Percentiles rank a stretch among this genome's conserved stretches.
These are phyloP conservation scores for Tipula vernalis DNA, from an alignment of 2,888 invertebrate species.

Conservation along the genomic window DNA sequence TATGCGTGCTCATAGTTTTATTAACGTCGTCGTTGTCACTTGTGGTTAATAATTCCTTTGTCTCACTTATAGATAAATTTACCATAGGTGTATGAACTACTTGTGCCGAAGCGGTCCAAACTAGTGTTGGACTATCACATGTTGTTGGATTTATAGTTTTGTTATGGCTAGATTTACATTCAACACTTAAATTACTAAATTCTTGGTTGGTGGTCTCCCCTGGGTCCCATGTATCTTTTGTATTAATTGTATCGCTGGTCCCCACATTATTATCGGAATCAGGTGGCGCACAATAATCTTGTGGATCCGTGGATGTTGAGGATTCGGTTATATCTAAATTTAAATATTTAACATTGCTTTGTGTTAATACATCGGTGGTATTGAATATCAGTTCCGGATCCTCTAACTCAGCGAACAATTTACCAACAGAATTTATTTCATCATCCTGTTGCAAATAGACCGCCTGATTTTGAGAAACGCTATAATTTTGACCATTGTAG, in stretches of 20 bases:
- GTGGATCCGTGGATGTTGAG: not conserved
- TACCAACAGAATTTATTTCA: slow-evolving; percentile 43
- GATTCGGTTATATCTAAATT: not conserved
- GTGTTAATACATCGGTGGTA: slow-evolving; percentile 17
- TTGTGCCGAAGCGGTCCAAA: slow-evolving; percentile 19
- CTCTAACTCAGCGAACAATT: slow-evolving; percentile 61
- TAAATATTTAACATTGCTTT: slow-evolving; percentile 20
- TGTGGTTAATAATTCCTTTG: slow-evolving; percentile 7
- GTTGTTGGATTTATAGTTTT: slow-evolving; percentile 15
- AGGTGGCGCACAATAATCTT: not conserved
- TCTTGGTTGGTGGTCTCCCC: slow-evolving; percentile 36
- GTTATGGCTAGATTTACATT: slow-evolving; percentile 30
- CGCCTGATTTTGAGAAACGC: slow-evolving; percentile 83
- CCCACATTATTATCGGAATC: slow-evolving; percentile 20
- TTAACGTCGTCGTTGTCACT: slow-evolving; percentile 21
- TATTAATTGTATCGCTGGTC: slow-evolving; percentile 35
- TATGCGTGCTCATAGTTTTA: slow-evolving; percentile 23
- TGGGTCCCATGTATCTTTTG: slow-evolving; percentile 50
- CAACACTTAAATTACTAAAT: slow-evolving; percentile 13
- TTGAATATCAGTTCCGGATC: not conserved
- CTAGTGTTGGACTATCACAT: slow-evolving; percentile 14
- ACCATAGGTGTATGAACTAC: slow-evolving; percentile 30
- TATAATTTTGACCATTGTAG: slow-evolving; percentile 74
- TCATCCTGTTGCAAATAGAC: slow-evolving; percentile 61
- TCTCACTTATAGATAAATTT: slow-evolving; percentile 12